A percentile compares a stretch with the other conserved stretches of the same genome.
Evolutionary conservation across 2,888 invertebrate species (phyloP).

Genomic region (Sipha maydis): DNA sequence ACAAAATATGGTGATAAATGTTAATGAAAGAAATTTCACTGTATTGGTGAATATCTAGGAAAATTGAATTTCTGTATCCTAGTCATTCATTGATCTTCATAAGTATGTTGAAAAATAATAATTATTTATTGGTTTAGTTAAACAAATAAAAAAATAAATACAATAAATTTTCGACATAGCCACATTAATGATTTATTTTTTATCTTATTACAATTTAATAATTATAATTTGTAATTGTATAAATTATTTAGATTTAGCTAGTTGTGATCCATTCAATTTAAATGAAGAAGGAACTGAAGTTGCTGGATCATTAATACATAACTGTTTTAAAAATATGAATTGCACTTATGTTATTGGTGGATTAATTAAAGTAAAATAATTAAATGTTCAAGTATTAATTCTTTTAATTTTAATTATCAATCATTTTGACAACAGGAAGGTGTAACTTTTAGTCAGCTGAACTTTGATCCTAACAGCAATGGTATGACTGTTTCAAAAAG

Average conservation of each 20-base stretch:
- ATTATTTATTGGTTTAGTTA: too few species aligned
- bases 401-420: slow-evolving; percentile 45
- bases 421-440: slow-evolving; percentile 32
- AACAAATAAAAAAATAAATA: too few species aligned
- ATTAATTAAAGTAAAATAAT: slow-evolving; percentile 62
- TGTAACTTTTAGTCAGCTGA: slow-evolving; percentile 44
- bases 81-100: too few species aligned
- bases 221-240: slow-evolving; percentile 48
- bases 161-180: too few species aligned
- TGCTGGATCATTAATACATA: slow-evolving; percentile 70
- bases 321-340: slow-evolving; percentile 74
- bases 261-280: slow-evolving; percentile 70
- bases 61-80: too few species aligned
- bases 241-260: slow-evolving; percentile 58
- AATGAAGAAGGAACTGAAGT: slow-evolving; percentile 67
- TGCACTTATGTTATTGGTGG: slow-evolving; percentile 76
- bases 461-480: slow-evolving; percentile 59
- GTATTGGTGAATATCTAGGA: too few species aligned
- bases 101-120: too few species aligned
- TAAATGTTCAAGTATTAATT: slow-evolving; percentile 50
- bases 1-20: too few species aligned
- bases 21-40: too few species aligned
- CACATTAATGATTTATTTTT: not conserved
- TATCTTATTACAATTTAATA: not conserved
- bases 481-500: slow-evolving; percentile 53